Percentiles rank a stretch among this genome's conserved stretches.
Conservation (phyloP, 53 echinoderm and acorn worm genomes). For the Henricia sp. region DNA sequence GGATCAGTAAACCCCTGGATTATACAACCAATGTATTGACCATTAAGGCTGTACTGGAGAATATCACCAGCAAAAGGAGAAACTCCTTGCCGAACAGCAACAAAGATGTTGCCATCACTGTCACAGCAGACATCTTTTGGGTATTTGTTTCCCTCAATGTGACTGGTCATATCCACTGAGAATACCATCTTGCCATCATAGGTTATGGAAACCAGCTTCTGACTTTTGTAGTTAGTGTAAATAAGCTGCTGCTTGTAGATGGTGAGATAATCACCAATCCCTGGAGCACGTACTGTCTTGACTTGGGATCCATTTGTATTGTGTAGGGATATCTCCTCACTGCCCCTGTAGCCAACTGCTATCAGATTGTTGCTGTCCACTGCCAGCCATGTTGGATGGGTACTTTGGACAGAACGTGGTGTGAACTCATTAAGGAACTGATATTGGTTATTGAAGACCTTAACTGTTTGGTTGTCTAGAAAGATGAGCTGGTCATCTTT, state of each 20-base stretch:
- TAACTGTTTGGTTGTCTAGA: not conserved
- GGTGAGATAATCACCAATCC: slow-evolving; percentile 18
- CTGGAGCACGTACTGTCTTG: slow-evolving; percentile 14
- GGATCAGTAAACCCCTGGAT: too few species aligned
- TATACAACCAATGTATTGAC: too few species aligned
- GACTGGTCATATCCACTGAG: slow-evolving; percentile 10
- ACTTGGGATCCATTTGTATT: slow-evolving; percentile 24
- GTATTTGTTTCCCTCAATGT: not conserved
- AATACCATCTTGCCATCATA: slow-evolving; percentile 1
- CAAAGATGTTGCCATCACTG: slow-evolving; percentile 18
- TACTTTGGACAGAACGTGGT: not conserved
- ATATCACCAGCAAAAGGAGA: too few species aligned
- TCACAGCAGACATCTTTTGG: slow-evolving; percentile 33
- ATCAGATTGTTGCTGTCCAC: slow-evolving; percentile 14
- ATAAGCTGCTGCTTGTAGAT: slow-evolving; percentile 17
- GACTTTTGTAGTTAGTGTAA: not conserved
- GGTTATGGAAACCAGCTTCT: not conserved
- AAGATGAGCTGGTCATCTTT: slow-evolving; percentile 18
- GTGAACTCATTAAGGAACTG: slow-evolving; percentile 8
- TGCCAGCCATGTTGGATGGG: slow-evolving; percentile 15
- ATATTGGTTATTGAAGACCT: slow-evolving; percentile 13
- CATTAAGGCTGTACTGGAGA: too few species aligned
- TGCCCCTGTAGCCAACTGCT: slow-evolving; percentile 23
- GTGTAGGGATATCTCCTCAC: slow-evolving; percentile 15
- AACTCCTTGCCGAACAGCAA: too few species aligned